Evolutionary conservation across 2,797 vertebrate genomes (phyloP).

Genomic region (Muscicapa striata): DNA sequence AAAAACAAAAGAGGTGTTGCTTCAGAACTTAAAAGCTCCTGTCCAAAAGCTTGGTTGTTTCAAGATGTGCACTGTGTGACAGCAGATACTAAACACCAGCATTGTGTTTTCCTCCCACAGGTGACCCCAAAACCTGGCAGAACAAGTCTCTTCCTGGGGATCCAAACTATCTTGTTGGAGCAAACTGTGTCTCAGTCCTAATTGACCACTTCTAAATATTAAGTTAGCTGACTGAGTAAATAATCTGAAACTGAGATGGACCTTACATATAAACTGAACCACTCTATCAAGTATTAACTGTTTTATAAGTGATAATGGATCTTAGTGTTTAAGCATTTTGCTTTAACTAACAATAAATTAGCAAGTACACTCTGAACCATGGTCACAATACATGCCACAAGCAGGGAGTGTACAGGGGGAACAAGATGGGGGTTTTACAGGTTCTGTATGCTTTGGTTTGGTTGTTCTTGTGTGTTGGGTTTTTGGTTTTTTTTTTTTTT

Average conservation of each 20-base stretch:
- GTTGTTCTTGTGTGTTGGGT: constrained; percentile 6
- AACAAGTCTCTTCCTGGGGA: constrained; percentile 99
- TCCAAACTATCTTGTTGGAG: constrained; percentile 98
- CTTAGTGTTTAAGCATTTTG: constrained; percentile 73
- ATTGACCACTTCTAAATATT: constrained; percentile 98
- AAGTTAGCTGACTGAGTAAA: constrained; percentile 88
- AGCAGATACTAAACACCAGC: constrained; percentile 73
- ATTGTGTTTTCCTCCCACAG: constrained; percentile 82
- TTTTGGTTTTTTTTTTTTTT: not conserved
- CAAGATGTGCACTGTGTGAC: constrained; percentile 64
- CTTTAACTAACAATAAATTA: constrained; percentile 79
- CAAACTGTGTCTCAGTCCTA: constrained; percentile 99
- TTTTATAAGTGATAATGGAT: constrained; percentile 79
- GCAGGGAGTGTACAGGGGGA: constrained; percentile 47
- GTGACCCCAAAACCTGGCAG: constrained; percentile 99
- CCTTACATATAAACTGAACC: constrained; percentile 74
- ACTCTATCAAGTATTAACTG: constrained; percentile 84
- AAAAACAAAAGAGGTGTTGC: not conserved
- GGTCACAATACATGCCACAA: constrained; percentile 84
- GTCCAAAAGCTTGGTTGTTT: constrained; percentile 68
- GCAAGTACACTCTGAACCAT: constrained; percentile 84
- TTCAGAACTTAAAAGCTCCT: constrained; percentile 47
- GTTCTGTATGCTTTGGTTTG: constrained; percentile 51
- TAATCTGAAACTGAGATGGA: constrained; percentile 84
- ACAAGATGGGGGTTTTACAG: constrained; percentile 6